Evolutionary conservation across 2,797 vertebrate genomes (phyloP).

Genomic region (Prionace glauca): DNA sequence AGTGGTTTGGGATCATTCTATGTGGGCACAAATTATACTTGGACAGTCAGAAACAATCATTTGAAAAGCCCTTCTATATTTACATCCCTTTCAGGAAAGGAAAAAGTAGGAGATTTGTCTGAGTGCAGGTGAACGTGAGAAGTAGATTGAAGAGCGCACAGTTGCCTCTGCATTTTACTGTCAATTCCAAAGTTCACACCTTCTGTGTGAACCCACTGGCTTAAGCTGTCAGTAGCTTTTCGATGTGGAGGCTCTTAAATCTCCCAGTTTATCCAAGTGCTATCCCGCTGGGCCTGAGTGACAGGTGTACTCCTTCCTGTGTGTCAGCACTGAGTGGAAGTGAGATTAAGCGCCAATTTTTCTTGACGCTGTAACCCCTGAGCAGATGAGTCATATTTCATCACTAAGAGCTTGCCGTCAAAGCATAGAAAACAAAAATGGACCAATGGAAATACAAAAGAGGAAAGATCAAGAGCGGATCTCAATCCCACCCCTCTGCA

Average conservation of each 20-base stretch:
- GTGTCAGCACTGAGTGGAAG: neutral
- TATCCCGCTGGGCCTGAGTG: neutral
- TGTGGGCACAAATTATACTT: neutral
- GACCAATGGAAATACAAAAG: neutral
- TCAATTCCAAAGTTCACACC: neutral
- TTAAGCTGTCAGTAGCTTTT: slow-evolving; percentile 39
- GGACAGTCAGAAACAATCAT: neutral
- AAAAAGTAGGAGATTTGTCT: no score
- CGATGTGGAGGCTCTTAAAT: slow-evolving; percentile 40
- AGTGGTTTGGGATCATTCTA: neutral
- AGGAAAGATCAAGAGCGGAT: neutral
- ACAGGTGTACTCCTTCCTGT: neutral
- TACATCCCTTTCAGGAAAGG: neutral
- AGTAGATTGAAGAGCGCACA: neutral
- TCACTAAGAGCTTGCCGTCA: neutral
- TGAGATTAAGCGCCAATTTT: neutral
- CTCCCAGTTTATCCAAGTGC: slow-evolving; percentile 7
- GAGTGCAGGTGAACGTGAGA: no score
- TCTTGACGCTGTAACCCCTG: neutral
- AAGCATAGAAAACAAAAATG: neutral
- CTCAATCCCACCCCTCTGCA: neutral
- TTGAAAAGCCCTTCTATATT: neutral
- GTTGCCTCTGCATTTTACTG: neutral
- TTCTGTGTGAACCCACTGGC: slow-evolving; percentile 1
- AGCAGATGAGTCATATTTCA: neutral